Evolutionary conservation across 2,797 vertebrate genomes (phyloP).

Genomic region (Atherinosoma microstoma): DNA sequence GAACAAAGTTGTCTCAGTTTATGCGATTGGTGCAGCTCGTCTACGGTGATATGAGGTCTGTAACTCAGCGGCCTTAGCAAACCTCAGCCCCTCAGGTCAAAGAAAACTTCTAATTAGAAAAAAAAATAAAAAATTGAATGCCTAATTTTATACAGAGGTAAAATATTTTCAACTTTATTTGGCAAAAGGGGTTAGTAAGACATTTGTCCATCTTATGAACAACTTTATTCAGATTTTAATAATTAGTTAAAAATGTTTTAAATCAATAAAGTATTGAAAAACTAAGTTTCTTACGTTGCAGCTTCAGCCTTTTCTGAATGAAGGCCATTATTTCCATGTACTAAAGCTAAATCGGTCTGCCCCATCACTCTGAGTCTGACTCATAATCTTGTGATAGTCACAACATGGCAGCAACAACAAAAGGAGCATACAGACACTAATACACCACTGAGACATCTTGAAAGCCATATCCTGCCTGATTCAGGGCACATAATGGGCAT

Average conservation of each 20-base stretch:
- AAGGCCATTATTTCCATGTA: background rate
- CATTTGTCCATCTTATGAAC: background rate
- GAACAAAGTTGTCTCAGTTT: too few relatives aligned
- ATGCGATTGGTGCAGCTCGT: too few relatives aligned
- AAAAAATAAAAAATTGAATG: too few relatives aligned
- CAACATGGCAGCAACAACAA: constrained; percentile 20
- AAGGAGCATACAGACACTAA: constrained; percentile 2
- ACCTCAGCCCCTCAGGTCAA: background rate
- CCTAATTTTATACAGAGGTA: background rate
- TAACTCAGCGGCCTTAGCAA: too few relatives aligned
- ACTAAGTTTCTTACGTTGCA: too few relatives aligned
- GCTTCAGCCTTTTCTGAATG: background rate
- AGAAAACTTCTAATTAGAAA: too few relatives aligned
- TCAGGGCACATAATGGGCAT: background rate
- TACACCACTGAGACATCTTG: background rate
- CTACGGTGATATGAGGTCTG: too few relatives aligned
- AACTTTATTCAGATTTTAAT: background rate
- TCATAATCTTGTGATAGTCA: constrained; percentile 52
- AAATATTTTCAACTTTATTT: background rate
- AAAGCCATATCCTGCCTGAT: background rate
- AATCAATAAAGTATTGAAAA: background rate
- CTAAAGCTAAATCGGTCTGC: background rate
- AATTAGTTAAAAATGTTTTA: too few relatives aligned
- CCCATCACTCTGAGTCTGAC: constrained; percentile 7
- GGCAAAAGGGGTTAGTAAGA: too few relatives aligned